Evolutionary conservation across 2,888 invertebrate genomes (phyloP), one percentile per base, ranked within the genome.

Genomic region (Strigamia crassipes): DNA sequence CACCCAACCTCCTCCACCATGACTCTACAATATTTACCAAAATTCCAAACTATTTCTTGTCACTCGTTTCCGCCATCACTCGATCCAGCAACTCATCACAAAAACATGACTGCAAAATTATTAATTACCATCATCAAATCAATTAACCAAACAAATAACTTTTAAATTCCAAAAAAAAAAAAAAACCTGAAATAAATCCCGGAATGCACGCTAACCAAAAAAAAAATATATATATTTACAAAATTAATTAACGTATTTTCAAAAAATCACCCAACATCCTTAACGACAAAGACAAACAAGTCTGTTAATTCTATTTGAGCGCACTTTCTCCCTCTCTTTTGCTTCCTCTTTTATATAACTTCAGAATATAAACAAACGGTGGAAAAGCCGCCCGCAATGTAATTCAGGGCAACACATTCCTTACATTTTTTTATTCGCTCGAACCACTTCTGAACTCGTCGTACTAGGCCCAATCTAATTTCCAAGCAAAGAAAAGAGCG

Each of bases 271-370:
- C 51, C 51, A 51, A 15, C 51, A 51, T 51, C 51, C 51, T n/a
- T 51, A 51, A 51, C 51, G 51, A 51, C 51, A 51, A 51, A 51
- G 51, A 51, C 51, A 51, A 51, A 51, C 51, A 51, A 51, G 51
- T 51, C 51, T 51, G n/a, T 51, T 51, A 51, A 51, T 51, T 51
- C 51, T 51, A 51, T 51, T 51, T 51, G 51, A 51, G 18, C 51
- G 18, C 2, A n/a, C 10, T 42, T 42, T 51, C 8, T 51, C 51
- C n/a, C 15, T 51, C 51, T 51, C 18, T 18, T 8, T 18, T n/a
- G 15, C 15, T 51, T n/a, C n/a, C 18, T 18, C 18, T n/a, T 51
- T n/a, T n/a, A n/a, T 51, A 51, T 51, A 51, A 51, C n/a, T 51
- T n/a, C n/a, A 18, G 51, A 51, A 51, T 51, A 51, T 51, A 51